Evolutionary conservation across 2,888 invertebrate species (phyloP).

Genomic region (Allophyes oxyacanthae): DNA sequence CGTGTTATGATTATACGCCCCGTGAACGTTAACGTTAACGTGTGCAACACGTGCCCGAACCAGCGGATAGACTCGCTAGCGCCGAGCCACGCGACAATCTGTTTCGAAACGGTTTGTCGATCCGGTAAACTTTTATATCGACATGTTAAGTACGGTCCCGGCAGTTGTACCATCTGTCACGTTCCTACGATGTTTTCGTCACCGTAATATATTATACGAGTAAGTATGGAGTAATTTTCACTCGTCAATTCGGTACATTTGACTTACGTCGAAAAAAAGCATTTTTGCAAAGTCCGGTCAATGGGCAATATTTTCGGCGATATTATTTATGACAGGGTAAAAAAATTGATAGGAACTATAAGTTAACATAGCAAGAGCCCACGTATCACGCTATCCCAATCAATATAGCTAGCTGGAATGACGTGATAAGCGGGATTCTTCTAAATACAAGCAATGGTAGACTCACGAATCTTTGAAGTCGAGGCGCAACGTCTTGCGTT

Average conservation of each 20-base stretch:
- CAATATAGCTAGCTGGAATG: too few species aligned
- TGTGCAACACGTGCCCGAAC: conserved; percentile 48
- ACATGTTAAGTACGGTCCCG: conserved; percentile 58
- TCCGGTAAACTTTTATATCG: conserved; percentile 55
- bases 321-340: conserved; percentile 21
- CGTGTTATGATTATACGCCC: conserved; percentile 41
- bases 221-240: conserved; percentile 35
- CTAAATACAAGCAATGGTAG: too few species aligned
- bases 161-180: conserved; percentile 53
- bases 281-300: conserved; percentile 13
- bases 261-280: conserved; percentile 11
- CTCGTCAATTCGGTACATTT: conserved; percentile 28
- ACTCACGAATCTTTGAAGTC: neutral
- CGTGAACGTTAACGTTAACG: conserved; percentile 43
- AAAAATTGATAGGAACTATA: conserved; percentile 17
- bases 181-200: conserved; percentile 38
- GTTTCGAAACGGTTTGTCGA: conserved; percentile 51
- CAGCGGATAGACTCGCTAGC: conserved; percentile 43
- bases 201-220: conserved; percentile 35
- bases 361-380: conserved; percentile 2
- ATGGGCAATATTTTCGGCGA: conserved; percentile 17
- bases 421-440: neutral
- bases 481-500: neutral
- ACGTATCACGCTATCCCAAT: conserved; percentile 1
- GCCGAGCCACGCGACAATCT: conserved; percentile 45